Percentiles rank a stretch among this genome's conserved stretches.
Conservation (phyloP, 2,888 invertebrate species). For the Prosopocoilus inquinatus region DNA sequence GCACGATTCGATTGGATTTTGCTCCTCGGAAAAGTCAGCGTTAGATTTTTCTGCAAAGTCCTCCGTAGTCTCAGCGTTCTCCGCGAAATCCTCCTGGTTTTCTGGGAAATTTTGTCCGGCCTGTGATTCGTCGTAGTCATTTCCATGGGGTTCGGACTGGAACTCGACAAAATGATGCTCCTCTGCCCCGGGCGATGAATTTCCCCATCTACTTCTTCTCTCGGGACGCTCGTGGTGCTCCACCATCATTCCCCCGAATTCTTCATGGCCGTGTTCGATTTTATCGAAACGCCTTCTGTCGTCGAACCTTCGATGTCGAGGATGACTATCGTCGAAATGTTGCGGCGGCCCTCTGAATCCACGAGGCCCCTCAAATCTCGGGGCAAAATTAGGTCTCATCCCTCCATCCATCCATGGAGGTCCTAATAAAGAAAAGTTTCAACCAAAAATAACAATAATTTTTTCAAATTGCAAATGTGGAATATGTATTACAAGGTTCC, state of each 20-base stretch:
- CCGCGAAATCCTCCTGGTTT: slow-evolving; percentile 3
- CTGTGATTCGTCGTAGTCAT: slow-evolving; percentile 5
- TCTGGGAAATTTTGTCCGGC: slow-evolving; percentile 6
- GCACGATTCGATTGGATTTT: slow-evolving; percentile 12
- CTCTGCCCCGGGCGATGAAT: slow-evolving; percentile 27
- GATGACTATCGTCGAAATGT: slow-evolving; percentile 36
- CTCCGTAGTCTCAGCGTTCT: slow-evolving; percentile 15
- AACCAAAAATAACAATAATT: too few species aligned
- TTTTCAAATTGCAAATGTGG: too few species aligned
- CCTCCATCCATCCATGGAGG: slow-evolving; percentile 50
- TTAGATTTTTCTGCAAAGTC: slow-evolving; percentile 22
- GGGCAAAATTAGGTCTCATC: slow-evolving; percentile 51
- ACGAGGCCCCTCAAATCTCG: slow-evolving; percentile 44
- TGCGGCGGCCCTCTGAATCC: slow-evolving; percentile 44
- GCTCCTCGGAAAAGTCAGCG: slow-evolving; percentile 11
- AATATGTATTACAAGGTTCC: too few species aligned
- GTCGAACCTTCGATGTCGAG: slow-evolving; percentile 40
- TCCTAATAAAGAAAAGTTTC: slow-evolving; percentile 26
- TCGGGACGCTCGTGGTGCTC: slow-evolving; percentile 21
- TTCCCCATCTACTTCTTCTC: slow-evolving; percentile 37
- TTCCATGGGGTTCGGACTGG: not conserved
- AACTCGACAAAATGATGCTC: not conserved
- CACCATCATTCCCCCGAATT: slow-evolving; percentile 22
- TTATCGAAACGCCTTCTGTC: slow-evolving; percentile 28
- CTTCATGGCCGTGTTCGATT: slow-evolving; percentile 17